Conservation (phyloP, 2,113 vertebrate species). For the Cyrtonyx montezumae region DNA sequence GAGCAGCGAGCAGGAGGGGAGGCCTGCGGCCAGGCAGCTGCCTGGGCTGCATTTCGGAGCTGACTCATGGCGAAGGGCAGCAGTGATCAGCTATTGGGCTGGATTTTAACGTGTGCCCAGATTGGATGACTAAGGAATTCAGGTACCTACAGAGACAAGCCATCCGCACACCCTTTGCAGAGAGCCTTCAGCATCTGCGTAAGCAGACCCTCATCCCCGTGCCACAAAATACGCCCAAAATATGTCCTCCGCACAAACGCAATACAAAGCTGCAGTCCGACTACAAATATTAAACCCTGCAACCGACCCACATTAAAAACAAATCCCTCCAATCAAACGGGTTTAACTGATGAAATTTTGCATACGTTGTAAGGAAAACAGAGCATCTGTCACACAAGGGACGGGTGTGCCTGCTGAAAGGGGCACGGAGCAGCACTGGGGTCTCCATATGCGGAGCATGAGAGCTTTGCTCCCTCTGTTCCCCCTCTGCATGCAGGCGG, state of each 20-base stretch:
- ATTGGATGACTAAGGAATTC: constrained; percentile 57
- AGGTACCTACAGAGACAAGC: constrained; percentile 20
- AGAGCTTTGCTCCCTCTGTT: not conserved
- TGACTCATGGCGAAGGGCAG: constrained; percentile 19
- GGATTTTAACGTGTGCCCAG: not conserved
- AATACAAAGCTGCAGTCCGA: not conserved
- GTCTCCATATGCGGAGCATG: not conserved
- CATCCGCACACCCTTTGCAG: not conserved
- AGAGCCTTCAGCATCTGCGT: not conserved
- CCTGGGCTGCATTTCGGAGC: not conserved
- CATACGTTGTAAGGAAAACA: not conserved
- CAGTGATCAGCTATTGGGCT: not conserved
- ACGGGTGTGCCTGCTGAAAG: not conserved
- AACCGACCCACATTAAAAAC: constrained; percentile 25
- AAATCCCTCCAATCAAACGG: not conserved
- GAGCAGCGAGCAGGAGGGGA: not conserved
- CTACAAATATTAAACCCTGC: not conserved
- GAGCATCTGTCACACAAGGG: not conserved
- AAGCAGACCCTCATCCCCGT: not conserved
- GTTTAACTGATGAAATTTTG: not conserved
- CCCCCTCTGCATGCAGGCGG: not conserved
- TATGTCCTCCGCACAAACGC: not conserved
- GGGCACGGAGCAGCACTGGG: not conserved
- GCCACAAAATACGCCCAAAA: not conserved
- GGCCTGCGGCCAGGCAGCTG: too few species aligned